Evolutionary conservation across 2,797 vertebrate species (phyloP).

Genomic region (Percopsis omiscomaycus): DNA sequence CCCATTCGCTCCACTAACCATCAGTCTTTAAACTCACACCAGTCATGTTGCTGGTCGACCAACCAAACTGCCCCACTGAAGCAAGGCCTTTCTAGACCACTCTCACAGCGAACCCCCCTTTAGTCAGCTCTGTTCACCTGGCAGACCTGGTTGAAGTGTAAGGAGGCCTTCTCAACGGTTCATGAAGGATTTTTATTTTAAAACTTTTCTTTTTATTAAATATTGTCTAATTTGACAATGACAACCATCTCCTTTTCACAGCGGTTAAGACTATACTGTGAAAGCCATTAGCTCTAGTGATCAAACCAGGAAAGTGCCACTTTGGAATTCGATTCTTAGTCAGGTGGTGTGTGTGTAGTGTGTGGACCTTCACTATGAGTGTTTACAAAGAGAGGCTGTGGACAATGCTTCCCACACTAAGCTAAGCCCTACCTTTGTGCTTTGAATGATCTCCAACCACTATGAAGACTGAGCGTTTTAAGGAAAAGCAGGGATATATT

Average conservation of each 20-base stretch:
- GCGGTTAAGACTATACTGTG: conserved; percentile 43
- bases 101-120: not conserved
- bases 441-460: conserved; percentile 47
- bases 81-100: not conserved
- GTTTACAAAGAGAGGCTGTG: conserved; percentile 66
- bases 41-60: conserved; percentile 7
- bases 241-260: not conserved
- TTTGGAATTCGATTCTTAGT: conserved; percentile 28
- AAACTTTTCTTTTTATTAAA: not conserved
- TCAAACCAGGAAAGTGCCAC: conserved; percentile 48
- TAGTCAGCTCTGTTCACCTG: conserved; percentile 42
- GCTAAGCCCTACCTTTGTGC: conserved; percentile 22
- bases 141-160: conserved; percentile 14
- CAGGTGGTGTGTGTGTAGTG: conserved; percentile 42
- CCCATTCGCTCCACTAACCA: conserved; percentile 11
- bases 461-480: conserved; percentile 44
- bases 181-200: conserved; percentile 71
- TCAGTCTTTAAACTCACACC: not conserved
- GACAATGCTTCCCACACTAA: conserved; percentile 14
- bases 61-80: conserved; percentile 30
- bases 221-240: too few species aligned
- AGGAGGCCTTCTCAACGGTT: conserved; percentile 34
- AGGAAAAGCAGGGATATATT: conserved; percentile 63
- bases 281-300: conserved; percentile 41
- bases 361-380: conserved; percentile 46